Conservation (phyloP, 2,113 vertebrate species). For the Gavia stellata region DNA sequence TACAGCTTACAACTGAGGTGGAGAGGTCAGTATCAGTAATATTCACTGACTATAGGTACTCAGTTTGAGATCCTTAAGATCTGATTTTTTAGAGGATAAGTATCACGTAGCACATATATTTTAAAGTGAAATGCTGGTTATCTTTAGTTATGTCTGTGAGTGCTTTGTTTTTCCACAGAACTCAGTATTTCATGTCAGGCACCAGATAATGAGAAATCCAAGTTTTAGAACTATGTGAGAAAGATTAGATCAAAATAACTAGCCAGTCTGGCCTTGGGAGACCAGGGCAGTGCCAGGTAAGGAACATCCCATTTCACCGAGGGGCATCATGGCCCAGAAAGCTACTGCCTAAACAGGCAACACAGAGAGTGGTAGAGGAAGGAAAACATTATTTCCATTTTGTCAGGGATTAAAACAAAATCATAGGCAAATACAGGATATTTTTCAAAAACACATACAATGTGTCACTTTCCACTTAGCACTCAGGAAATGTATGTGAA, state of each 20-base stretch:
- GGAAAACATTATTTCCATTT: background rate
- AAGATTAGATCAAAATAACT: background rate
- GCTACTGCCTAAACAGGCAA: background rate
- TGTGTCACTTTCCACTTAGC: background rate
- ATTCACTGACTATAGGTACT: background rate
- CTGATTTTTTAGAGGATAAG: background rate
- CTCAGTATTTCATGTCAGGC: background rate
- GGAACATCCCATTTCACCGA: background rate
- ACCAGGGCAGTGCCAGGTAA: background rate
- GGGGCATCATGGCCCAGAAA: background rate
- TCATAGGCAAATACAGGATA: background rate
- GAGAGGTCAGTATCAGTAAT: background rate
- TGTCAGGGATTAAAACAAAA: background rate
- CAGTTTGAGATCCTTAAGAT: background rate
- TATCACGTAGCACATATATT: background rate
- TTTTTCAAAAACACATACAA: background rate
- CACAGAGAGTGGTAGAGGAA: background rate
- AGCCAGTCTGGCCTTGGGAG: background rate
- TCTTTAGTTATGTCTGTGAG: background rate
- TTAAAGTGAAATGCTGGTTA: background rate
- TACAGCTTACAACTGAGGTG: background rate
- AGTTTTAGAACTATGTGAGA: background rate
- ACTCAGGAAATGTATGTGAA: background rate
- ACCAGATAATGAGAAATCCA: background rate
- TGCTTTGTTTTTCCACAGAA: background rate